Evolutionary conservation across 1,140 invertebrate species (phyloP).

Genomic region (Phortica variegata): DNA sequence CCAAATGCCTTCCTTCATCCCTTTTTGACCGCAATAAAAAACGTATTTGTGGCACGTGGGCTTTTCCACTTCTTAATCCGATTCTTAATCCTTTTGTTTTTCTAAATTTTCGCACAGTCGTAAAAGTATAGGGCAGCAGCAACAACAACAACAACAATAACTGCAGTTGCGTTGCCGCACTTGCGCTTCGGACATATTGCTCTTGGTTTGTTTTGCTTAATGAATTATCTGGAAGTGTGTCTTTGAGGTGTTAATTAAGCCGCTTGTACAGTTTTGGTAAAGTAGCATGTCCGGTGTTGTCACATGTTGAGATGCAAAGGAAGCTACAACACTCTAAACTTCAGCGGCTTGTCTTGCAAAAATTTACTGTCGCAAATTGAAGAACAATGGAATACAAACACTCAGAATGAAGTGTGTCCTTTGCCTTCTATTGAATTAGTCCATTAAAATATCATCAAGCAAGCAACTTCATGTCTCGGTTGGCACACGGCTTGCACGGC

Average conservation of each 20-base stretch:
- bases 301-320: neutral
- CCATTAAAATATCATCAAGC: constrained; percentile 7
- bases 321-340: constrained; percentile 1
- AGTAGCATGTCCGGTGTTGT: neutral
- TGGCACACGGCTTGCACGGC: constrained; percentile 3
- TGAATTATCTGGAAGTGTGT: constrained; percentile 49
- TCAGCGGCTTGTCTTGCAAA: neutral
- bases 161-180: neutral
- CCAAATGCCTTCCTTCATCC: too few relatives aligned
- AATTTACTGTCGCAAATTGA: constrained; percentile 8
- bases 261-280: neutral
- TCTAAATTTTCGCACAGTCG: constrained; percentile 44
- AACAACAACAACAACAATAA: neutral
- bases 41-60: constrained; percentile 32
- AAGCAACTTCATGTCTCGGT: constrained; percentile 10
- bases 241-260: too few relatives aligned
- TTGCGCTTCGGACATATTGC: constrained; percentile 14
- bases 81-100: constrained; percentile 44
- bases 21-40: constrained; percentile 26
- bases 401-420: neutral
- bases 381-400: constrained; percentile 12
- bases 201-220: constrained; percentile 34
- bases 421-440: neutral
- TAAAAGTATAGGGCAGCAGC: constrained; percentile 46
- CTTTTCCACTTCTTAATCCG: constrained; percentile 48